phyloP scores from a whole-genome alignment of 2,113 vertebrate genomes.

The Pelobates fuscus region DNA sequence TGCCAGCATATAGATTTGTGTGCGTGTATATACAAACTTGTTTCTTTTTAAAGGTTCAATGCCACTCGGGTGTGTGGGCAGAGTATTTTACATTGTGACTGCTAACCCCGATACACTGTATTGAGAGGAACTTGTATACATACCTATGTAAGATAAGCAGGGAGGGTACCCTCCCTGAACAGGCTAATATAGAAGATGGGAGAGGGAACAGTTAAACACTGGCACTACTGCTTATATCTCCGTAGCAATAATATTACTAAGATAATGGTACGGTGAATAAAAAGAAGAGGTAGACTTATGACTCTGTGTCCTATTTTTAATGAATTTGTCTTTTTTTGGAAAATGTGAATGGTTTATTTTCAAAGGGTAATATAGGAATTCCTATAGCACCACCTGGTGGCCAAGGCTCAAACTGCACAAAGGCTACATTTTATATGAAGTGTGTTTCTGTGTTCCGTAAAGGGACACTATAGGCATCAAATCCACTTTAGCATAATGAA shows the following conservation, averaged over 20 bases:
- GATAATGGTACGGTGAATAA: conserved; percentile 38
- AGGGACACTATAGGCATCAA: too few relatives aligned
- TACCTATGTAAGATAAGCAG: conserved; percentile 8
- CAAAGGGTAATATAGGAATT: too few relatives aligned
- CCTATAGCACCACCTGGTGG: neutral
- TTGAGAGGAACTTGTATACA: conserved; percentile 4
- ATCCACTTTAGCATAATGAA: too few relatives aligned
- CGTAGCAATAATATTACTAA: conserved; percentile 40
- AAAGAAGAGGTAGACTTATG: conserved; percentile 6
- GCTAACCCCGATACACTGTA: conserved; percentile 42
- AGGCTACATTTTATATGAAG: too few relatives aligned
- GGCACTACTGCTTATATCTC: conserved; percentile 36
- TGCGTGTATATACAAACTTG: conserved; percentile 9
- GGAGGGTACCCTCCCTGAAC: neutral
- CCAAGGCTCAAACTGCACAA: neutral
- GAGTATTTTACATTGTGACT: conserved; percentile 35
- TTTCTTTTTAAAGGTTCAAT: conserved; percentile 41
- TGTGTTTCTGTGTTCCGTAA: too few relatives aligned
- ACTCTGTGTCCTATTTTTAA: conserved; percentile 19
- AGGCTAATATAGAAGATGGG: neutral
- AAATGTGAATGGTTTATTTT: too few relatives aligned
- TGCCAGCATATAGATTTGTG: conserved; percentile 15
- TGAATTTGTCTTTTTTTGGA: neutral
- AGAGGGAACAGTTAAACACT: conserved; percentile 14
- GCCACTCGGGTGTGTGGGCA: conserved; percentile 36